Base-by-base conservation (phyloP, 2,797 vertebrate genomes). In the Lemur catta region DNA sequence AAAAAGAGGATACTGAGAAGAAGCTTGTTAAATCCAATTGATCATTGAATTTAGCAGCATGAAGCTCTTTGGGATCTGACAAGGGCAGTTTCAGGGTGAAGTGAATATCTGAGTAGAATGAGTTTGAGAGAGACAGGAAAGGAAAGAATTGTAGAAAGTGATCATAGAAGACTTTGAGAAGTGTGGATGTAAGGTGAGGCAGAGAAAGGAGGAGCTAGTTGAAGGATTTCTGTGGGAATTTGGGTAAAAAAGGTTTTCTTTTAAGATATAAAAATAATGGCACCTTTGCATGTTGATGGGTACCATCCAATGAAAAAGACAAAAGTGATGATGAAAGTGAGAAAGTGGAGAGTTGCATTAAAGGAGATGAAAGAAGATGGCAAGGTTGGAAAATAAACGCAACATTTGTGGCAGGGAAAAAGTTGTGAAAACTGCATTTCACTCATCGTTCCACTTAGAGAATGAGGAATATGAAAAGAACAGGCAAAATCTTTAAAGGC, bases 381-480 rank as follows among this genome's bases (percentile, higher is more conserved):
- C 18, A 6, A 79, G 38, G 15, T 4, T 93, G 38, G 43, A 79
- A 86, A 55, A 69, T 24, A 69, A 80, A 75, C 82, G 28, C 12
- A 79, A 26, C 17, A 17, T 5, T 82, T 10, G 33, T 59, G 28
- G 3, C 10, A 61, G 43, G 28, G 46, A 52, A 59, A 74, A 11
- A 67, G 46, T 61, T 57, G 28, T 67, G 57, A 30, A 92, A 74
- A 89, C 24, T 55, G 3, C 22, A 71, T 22, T 86, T 38, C 55
- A 82, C 22, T 89, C 5, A n/a, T n/a, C 20, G 91, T 78, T 71
- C 82, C 14, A 75, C 14, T 84, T 89, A 46, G n/a, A 84, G 57
- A 90, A 76, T 38, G 5, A 79, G 30, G 11, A 71, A 57, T 78
- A 72, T 30, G 71, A 43, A 93, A 48, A 74, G 1, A 65, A 46